These are phyloP conservation scores for Dromius quadrimaculatus DNA, from an alignment of 2,888 invertebrate species.

Conservation along the genomic window DNA sequence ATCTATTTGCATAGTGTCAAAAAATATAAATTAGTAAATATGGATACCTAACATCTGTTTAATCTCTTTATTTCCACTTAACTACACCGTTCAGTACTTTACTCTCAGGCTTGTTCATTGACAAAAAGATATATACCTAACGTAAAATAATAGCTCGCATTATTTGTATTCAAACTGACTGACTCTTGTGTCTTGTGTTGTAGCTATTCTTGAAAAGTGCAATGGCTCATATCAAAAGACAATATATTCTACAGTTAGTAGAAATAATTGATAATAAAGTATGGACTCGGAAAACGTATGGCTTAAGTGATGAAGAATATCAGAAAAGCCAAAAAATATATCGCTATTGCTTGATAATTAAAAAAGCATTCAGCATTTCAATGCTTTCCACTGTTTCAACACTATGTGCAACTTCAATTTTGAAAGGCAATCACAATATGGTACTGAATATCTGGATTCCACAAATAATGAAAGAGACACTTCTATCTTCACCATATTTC, in stretches of 20 bases:
- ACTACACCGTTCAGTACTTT: too few species aligned
- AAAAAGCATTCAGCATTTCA: neutral
- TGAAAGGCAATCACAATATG: conserved; percentile 10
- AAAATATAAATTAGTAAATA: too few species aligned
- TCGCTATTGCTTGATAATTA: neutral
- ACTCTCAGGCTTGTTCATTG: too few species aligned
- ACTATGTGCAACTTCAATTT: neutral
- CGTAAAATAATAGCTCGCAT: too few species aligned
- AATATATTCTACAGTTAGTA: neutral
- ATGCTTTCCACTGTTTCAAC: neutral
- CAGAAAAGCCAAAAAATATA: neutral
- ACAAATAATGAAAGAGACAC: neutral
- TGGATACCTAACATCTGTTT: too few species aligned
- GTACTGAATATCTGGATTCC: neutral
- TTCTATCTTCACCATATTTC: neutral
- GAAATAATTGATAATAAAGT: neutral
- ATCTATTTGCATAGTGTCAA: too few species aligned
- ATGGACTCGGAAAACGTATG: neutral
- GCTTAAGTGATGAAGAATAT: conserved; percentile 1
- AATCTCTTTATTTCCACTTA: too few species aligned
- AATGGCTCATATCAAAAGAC: neutral
- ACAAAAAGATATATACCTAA: too few species aligned
- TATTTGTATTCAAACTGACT: too few species aligned
- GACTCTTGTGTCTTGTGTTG: too few species aligned
- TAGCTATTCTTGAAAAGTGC: neutral